Conservation (phyloP, 2,113 vertebrate genomes). For the Nettapus auritus region DNA sequence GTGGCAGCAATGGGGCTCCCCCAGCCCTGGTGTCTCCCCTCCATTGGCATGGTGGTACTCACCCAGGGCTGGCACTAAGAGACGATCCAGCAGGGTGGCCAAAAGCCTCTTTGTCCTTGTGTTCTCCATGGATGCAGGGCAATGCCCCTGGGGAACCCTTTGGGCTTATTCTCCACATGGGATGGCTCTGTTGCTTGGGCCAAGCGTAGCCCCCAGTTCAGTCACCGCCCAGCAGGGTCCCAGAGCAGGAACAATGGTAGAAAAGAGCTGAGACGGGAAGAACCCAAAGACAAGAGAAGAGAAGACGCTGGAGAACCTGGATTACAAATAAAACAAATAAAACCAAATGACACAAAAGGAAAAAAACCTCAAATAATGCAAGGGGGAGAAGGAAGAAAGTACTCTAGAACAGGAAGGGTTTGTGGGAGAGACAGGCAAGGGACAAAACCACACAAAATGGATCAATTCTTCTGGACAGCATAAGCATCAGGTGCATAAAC, state of each 20-base stretch:
- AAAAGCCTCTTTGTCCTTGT: neutral
- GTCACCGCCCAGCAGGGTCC: neutral
- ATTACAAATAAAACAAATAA: neutral
- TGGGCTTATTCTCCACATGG: neutral
- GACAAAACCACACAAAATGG: neutral
- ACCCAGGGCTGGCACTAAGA: neutral
- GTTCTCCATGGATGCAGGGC: neutral
- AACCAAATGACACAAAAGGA: neutral
- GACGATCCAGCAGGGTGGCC: neutral
- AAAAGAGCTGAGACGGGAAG: neutral
- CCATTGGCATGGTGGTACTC: neutral
- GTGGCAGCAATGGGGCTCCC: neutral
- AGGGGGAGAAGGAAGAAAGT: neutral
- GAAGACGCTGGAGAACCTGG: neutral
- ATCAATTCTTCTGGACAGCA: neutral
- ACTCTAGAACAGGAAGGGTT: neutral
- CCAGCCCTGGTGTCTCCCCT: neutral
- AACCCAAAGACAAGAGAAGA: neutral
- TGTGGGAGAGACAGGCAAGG: neutral
- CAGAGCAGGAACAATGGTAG: neutral
- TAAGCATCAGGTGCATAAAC: neutral
- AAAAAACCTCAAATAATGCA: neutral
- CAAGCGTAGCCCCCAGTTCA: neutral
- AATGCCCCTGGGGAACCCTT: rapidly evolving
- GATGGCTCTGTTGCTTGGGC: neutral